phyloP scores from a whole-genome alignment of 2,113 vertebrate species.

The Leptosomus discolor region DNA sequence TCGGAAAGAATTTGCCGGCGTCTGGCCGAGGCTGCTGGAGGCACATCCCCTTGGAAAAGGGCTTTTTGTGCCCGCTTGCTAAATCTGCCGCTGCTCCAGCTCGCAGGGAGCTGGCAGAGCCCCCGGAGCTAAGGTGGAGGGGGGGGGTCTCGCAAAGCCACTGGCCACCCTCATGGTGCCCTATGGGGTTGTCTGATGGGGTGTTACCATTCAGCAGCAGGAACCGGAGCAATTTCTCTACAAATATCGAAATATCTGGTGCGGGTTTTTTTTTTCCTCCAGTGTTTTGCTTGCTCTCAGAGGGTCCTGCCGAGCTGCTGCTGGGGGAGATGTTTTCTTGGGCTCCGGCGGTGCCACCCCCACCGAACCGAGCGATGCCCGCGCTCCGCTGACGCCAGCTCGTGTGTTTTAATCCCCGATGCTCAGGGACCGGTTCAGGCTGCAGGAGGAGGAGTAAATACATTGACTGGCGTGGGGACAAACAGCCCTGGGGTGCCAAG shows the following conservation, averaged over 20 bases:
- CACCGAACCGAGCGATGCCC: fast-evolving
- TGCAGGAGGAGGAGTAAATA: not conserved
- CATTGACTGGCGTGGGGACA: not conserved
- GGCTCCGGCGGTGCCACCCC: not conserved
- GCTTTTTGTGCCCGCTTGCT: conserved; percentile 55
- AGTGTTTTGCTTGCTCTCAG: not conserved
- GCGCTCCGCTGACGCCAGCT: not conserved
- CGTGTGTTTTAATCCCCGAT: not conserved
- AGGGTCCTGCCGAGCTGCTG: not conserved
- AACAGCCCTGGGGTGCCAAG: not conserved
- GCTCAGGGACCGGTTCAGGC: not conserved
- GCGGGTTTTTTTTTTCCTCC: not conserved
- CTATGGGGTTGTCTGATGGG: fast-evolving
- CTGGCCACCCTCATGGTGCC: fast-evolving
- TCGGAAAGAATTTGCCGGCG: conserved; percentile 80
- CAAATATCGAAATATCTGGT: not conserved
- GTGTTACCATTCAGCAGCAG: not conserved
- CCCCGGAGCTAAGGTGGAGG: fast-evolving
- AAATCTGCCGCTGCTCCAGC: conserved; percentile 13
- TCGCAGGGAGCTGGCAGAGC: not conserved
- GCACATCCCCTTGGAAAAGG: conserved; percentile 60
- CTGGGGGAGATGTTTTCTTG: not conserved
- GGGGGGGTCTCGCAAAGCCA: not conserved
- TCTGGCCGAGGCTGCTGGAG: conserved; percentile 75
- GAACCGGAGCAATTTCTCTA: not conserved